Conservation (phyloP, 64 coral and sea anemone genomes). For the Montipora cactus region DNA sequence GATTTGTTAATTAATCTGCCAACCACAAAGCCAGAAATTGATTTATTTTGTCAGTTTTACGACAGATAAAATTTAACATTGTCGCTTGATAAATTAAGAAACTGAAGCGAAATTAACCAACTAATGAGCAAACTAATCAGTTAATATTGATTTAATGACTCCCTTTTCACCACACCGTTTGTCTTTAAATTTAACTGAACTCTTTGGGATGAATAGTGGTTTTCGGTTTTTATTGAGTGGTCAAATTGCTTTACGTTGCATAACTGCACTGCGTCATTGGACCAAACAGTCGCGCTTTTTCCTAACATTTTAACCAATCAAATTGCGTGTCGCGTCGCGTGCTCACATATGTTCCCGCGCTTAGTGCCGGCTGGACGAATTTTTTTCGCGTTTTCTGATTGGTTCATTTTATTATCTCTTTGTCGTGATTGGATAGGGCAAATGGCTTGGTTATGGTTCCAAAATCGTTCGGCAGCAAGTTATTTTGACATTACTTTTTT, state of each 20-base stretch:
- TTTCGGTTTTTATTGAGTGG: not conserved
- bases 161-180: not conserved
- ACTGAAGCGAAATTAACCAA: not conserved
- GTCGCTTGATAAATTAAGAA: not conserved
- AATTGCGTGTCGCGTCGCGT: no score
- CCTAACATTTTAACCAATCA: not conserved
- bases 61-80: not conserved
- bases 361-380: not conserved
- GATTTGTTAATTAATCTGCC: constrained; percentile 27
- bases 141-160: not conserved
- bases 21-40: not conserved
- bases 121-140: not conserved
- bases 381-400: no score
- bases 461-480: no score
- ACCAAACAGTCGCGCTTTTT: not conserved
- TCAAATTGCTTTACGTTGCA: not conserved
- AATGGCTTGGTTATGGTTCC: not conserved
- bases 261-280: not conserved
- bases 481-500: no score
- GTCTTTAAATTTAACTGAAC: not conserved
- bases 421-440: no score
- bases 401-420: no score
- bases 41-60: not conserved
- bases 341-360: no score
- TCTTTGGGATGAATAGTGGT: not conserved